phyloP scores from a whole-genome alignment of 1,140 invertebrate genomes.

The Meloidogyne hapla region DNA sequence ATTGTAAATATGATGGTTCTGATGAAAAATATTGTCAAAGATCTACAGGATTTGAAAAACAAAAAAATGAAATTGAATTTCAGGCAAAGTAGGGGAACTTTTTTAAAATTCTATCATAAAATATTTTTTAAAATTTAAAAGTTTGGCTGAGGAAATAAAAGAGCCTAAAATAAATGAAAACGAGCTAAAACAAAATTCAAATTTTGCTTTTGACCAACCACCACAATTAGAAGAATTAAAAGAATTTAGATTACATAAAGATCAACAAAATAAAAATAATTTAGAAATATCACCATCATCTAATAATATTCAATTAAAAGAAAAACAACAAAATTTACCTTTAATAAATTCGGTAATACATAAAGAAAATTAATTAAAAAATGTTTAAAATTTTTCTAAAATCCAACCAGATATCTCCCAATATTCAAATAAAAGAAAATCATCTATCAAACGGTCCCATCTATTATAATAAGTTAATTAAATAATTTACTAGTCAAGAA shows the following conservation, averaged over 20 bases:
- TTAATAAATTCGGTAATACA: not conserved
- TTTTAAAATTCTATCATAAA: not conserved
- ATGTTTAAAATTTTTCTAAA: no score
- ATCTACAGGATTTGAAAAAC: not conserved
- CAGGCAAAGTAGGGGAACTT: not conserved
- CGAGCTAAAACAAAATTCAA: constrained; percentile 2
- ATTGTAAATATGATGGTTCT: constrained; percentile 73
- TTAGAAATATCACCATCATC: no score
- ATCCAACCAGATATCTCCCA: no score
- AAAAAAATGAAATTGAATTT: constrained; percentile 3
- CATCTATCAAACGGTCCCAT: no score
- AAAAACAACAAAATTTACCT: not conserved
- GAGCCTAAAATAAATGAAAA: not conserved
- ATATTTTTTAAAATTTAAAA: not conserved
- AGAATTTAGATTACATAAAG: not conserved
- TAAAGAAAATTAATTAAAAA: no score
- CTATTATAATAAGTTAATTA: no score
- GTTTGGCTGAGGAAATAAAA: not conserved
- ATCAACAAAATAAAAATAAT: not conserved
- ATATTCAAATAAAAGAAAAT: no score
- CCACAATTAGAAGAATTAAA: not conserved
- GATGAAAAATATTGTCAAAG: constrained; percentile 72
- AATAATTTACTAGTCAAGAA: no score
- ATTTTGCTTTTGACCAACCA: constrained; percentile 20
- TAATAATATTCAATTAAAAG: no score